Percentiles rank a stretch among this genome's conserved stretches.
phyloP scores from a whole-genome alignment of 1,140 invertebrate species.

The Goniozus legneri region DNA sequence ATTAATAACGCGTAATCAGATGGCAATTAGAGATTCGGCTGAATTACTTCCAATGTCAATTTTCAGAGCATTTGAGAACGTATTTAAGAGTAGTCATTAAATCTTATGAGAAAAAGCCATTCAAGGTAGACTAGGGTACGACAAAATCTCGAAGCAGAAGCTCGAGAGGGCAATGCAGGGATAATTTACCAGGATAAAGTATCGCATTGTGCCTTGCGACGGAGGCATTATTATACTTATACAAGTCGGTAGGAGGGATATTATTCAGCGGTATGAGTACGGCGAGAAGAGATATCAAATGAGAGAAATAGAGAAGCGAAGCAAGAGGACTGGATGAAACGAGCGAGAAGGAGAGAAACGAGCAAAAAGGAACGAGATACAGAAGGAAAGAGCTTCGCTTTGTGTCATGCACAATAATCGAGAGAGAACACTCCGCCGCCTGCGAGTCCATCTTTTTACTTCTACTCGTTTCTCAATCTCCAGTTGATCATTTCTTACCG shows the following conservation, averaged over 20 bases:
- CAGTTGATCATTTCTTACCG: constrained; percentile 35
- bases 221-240: constrained; percentile 36
- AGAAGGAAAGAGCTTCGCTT: constrained; percentile 28
- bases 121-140: constrained; percentile 6
- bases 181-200: constrained; percentile 36
- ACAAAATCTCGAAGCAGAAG: constrained; percentile 19
- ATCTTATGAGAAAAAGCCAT: constrained; percentile 1
- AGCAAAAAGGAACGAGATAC: constrained; percentile 16
- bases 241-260: constrained; percentile 25
- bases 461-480: constrained; percentile 12
- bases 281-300: constrained; percentile 15
- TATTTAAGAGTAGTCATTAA: too few relatives aligned
- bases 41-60: too few relatives aligned
- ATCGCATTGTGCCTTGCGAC: constrained; percentile 27
- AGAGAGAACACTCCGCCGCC: constrained; percentile 25
- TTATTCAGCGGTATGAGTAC: constrained; percentile 24
- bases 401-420: constrained; percentile 31
- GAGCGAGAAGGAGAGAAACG: constrained; percentile 9
- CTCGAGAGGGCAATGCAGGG: constrained; percentile 13
- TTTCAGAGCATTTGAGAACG: too few relatives aligned
- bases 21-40: too few relatives aligned
- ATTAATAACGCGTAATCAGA: too few relatives aligned
- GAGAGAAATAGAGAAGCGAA: constrained; percentile 3
- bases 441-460: constrained; percentile 24
- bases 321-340: too few relatives aligned